Evolutionary conservation across 2,113 vertebrate genomes (phyloP).

Genomic region (Eurypyga helias): DNA sequence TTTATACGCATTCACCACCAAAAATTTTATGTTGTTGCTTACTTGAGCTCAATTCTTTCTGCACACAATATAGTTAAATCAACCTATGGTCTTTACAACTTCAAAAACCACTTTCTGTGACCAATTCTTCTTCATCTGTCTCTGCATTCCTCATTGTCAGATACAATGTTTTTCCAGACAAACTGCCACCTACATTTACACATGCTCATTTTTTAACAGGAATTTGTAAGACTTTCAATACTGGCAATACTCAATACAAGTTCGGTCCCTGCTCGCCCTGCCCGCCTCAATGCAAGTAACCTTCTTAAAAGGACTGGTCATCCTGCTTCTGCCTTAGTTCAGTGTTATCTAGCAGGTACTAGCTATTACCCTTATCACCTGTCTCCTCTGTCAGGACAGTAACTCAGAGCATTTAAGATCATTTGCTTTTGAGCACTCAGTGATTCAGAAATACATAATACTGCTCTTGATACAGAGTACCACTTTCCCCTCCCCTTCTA

Average conservation of each 20-base stretch:
- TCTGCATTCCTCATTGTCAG: not conserved
- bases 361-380: not conserved
- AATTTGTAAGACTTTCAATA: not conserved
- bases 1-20: rapidly evolving
- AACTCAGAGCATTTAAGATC: not conserved
- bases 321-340: not conserved
- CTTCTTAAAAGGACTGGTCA: not conserved
- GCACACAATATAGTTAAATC: not conserved
- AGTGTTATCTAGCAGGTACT: not conserved
- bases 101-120: not conserved
- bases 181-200: not conserved
- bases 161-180: not conserved
- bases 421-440: constrained; percentile 3
- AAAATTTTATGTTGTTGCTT: not conserved
- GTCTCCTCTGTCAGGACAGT: not conserved
- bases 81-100: not conserved
- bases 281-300: not conserved
- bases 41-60: not conserved
- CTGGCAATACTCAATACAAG: too few relatives aligned
- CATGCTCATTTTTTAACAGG: not conserved
- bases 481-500: constrained; percentile 22
- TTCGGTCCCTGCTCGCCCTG: not conserved
- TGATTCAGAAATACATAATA: constrained; percentile 34
- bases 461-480: not conserved
- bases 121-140: not conserved